These are phyloP conservation scores for Ramazzottius varieornatus DNA, from an alignment of 2,888 invertebrate genomes.

Conservation along the genomic window DNA sequence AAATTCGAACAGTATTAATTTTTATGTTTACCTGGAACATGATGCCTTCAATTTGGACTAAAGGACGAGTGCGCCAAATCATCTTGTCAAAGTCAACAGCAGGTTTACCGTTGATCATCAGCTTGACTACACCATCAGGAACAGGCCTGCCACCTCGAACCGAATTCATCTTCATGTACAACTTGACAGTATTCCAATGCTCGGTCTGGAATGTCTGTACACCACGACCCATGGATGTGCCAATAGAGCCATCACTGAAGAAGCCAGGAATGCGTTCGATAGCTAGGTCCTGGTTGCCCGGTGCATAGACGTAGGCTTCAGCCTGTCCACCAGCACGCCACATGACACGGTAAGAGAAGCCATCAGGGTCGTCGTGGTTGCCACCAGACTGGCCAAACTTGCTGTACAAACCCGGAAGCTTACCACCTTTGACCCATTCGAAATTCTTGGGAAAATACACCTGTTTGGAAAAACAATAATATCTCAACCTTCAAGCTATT, in stretches of 20 bases:
- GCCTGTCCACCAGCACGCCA: neutral
- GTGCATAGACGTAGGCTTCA: neutral
- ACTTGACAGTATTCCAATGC: neutral
- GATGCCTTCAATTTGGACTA: neutral
- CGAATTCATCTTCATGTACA: neutral
- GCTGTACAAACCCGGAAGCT: conserved; percentile 14
- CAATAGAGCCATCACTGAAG: neutral
- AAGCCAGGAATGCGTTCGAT: neutral
- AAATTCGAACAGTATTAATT: too few species aligned
- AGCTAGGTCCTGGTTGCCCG: neutral
- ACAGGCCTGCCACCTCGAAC: neutral
- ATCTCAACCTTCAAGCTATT: too few species aligned
- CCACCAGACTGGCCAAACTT: conserved; percentile 8
- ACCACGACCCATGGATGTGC: neutral
- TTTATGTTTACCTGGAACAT: too few species aligned
- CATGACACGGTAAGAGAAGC: neutral
- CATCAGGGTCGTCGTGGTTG: neutral
- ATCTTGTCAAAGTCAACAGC: neutral
- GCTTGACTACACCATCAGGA: neutral
- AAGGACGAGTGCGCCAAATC: neutral
- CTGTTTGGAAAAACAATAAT: too few species aligned
- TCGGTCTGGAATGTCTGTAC: neutral
- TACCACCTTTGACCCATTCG: conserved; percentile 12
- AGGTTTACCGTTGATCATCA: neutral
- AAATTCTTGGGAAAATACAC: conserved; percentile 10